These are phyloP conservation scores for Brachyhypopomus gauderio DNA, from an alignment of 2,113 vertebrate species.

Conservation along the genomic window DNA sequence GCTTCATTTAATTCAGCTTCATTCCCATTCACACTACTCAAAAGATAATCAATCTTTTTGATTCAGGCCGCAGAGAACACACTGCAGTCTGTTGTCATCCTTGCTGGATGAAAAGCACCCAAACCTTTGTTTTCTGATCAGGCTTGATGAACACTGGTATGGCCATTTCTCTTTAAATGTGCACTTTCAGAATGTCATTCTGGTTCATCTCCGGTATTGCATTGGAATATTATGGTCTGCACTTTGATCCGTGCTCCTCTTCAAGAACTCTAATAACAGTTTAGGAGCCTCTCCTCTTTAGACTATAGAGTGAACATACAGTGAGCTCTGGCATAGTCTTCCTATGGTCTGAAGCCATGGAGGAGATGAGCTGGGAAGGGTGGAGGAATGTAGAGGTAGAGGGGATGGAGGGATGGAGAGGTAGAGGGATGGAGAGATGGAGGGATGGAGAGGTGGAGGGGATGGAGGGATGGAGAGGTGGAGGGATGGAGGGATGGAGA, in stretches of 20 bases:
- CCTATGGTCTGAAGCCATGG: conserved; percentile 1
- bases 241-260: too few relatives aligned
- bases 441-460: too few relatives aligned
- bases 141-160: neutral
- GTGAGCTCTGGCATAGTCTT: neutral
- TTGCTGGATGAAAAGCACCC: too few relatives aligned
- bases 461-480: too few relatives aligned
- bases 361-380: conserved; percentile 24
- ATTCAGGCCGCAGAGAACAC: neutral
- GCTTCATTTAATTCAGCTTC: neutral
- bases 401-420: too few relatives aligned
- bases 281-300: neutral
- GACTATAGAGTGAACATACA: conserved; percentile 12
- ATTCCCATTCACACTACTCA: neutral
- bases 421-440: too few relatives aligned
- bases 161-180: neutral
- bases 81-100: too few relatives aligned
- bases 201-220: neutral
- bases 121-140: too few relatives aligned
- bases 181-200: neutral
- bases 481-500: too few relatives aligned
- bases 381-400: too few relatives aligned
- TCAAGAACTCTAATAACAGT: neutral
- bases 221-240: neutral
- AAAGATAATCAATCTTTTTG: too few relatives aligned